Evolutionary conservation across 2,888 invertebrate species (phyloP).

Genomic region (Coleophora flavipennella): DNA sequence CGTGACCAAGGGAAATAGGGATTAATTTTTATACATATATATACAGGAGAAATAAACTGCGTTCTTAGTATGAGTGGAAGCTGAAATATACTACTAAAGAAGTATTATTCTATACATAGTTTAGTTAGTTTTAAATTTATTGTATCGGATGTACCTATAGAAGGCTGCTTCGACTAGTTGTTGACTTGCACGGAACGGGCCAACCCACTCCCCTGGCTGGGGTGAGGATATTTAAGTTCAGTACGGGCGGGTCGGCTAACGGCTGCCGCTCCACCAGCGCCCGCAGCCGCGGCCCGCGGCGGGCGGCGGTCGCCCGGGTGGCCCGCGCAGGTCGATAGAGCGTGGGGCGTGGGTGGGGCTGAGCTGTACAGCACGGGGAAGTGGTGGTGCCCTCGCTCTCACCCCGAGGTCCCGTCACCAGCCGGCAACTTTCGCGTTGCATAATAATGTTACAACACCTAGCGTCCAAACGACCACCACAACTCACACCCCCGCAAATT

Average conservation of each 20-base stretch:
- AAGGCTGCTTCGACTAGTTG: constrained; percentile 26
- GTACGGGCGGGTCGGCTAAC: constrained; percentile 38
- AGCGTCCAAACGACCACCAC: constrained; percentile 20
- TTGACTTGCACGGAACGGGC: constrained; percentile 29
- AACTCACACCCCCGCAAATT: constrained; percentile 12
- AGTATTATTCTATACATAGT: too few relatives aligned
- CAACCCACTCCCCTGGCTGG: constrained; percentile 5
- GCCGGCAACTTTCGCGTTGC: constrained; percentile 46
- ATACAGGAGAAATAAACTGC: too few relatives aligned
- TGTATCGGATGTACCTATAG: too few relatives aligned
- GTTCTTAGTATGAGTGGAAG: too few relatives aligned
- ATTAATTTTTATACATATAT: too few relatives aligned
- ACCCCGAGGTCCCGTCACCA: constrained; percentile 41
- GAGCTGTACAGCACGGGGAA: constrained; percentile 51
- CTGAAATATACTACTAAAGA: too few relatives aligned
- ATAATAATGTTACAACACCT: constrained; percentile 45
- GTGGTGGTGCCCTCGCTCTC: constrained; percentile 66
- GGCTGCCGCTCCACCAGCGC: too few relatives aligned
- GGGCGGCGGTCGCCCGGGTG: constrained; percentile 39
- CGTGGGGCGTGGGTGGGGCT: constrained; percentile 56
- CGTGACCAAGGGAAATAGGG: too few relatives aligned
- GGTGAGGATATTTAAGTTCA: constrained; percentile 26
- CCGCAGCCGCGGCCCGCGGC: constrained; percentile 10
- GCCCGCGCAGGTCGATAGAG: constrained; percentile 68
- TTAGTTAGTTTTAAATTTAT: too few relatives aligned